Percentiles rank a stretch among this genome's conserved stretches.
Evolutionary conservation across 1,140 invertebrate genomes (phyloP).

Genomic region (Helicoverpa armigera): DNA sequence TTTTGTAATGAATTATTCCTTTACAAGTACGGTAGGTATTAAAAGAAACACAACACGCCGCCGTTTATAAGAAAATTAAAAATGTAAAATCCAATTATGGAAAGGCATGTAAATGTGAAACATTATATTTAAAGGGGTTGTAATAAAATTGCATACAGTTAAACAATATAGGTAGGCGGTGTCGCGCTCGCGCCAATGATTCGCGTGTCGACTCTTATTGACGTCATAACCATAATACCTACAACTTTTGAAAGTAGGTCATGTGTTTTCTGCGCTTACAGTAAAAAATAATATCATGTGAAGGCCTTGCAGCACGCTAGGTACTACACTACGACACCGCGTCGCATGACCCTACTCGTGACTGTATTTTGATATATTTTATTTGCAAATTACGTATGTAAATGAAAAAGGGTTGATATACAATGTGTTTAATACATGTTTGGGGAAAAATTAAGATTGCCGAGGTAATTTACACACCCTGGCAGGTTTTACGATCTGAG

Average conservation of each 20-base stretch:
- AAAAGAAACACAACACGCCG: neutral
- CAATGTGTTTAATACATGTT: no score
- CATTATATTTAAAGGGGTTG: slow-evolving; percentile 2
- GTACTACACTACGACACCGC: slow-evolving; percentile 27
- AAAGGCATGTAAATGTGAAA: slow-evolving; percentile 10
- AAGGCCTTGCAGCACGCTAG: slow-evolving; percentile 70
- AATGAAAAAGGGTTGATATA: neutral
- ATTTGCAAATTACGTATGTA: slow-evolving; percentile 27
- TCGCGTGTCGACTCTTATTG: slow-evolving; percentile 60
- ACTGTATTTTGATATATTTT: slow-evolving; percentile 7
- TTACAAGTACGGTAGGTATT: neutral
- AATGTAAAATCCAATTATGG: neutral
- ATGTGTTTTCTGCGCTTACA: slow-evolving; percentile 67
- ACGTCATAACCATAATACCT: slow-evolving; percentile 67
- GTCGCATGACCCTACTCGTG: slow-evolving; percentile 49
- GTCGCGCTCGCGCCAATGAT: slow-evolving; percentile 46
- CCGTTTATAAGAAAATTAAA: neutral
- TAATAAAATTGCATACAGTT: slow-evolving; percentile 20
- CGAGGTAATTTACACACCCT: no score
- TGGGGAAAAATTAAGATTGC: no score
- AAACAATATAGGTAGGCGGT: neutral
- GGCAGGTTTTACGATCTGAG: no score
- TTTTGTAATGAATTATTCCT: neutral
- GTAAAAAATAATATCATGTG: slow-evolving; percentile 69
- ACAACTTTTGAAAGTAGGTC: slow-evolving; percentile 74